Percentiles rank a stretch among this genome's conserved stretches.
Conservation (phyloP, 2,888 invertebrate genomes). For the Pelosia muscerda region DNA sequence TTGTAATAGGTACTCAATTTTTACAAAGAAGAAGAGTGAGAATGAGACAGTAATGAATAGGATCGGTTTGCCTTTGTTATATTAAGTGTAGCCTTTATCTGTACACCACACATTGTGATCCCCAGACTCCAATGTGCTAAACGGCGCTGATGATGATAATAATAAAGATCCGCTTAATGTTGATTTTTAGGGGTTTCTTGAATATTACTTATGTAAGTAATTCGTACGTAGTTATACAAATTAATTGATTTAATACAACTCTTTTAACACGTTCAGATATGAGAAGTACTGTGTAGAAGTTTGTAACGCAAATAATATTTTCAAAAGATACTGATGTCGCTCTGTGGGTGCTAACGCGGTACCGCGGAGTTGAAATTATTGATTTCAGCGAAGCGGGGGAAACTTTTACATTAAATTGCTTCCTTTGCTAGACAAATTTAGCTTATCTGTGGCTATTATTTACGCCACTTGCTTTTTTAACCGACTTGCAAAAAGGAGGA, state of each 20-base stretch:
- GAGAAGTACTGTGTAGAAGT: constrained; percentile 16
- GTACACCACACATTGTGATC: background rate
- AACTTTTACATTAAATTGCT: constrained; percentile 78
- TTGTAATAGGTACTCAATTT: no score
- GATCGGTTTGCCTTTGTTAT: background rate
- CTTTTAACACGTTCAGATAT: background rate
- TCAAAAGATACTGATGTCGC: constrained; percentile 34
- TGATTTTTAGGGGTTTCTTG: background rate
- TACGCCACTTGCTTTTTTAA: constrained; percentile 30
- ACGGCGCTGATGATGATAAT: background rate
- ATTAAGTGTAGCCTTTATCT: background rate
- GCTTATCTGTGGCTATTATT: constrained; percentile 65
- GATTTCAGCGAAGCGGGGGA: constrained; percentile 76
- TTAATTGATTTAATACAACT: background rate
- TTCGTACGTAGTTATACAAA: background rate
- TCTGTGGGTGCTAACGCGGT: constrained; percentile 40
- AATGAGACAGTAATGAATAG: background rate
- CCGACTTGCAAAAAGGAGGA: no score
- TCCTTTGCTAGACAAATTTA: constrained; percentile 68
- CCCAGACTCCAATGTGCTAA: background rate
- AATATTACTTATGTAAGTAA: background rate
- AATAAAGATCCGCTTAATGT: background rate
- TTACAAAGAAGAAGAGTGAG: background rate
- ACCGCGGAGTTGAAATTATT: constrained; percentile 77
- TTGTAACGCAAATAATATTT: constrained; percentile 37